These are phyloP conservation scores for Ardeotis arabs DNA, from an alignment of 2,113 vertebrate species.

Conservation along the genomic window DNA sequence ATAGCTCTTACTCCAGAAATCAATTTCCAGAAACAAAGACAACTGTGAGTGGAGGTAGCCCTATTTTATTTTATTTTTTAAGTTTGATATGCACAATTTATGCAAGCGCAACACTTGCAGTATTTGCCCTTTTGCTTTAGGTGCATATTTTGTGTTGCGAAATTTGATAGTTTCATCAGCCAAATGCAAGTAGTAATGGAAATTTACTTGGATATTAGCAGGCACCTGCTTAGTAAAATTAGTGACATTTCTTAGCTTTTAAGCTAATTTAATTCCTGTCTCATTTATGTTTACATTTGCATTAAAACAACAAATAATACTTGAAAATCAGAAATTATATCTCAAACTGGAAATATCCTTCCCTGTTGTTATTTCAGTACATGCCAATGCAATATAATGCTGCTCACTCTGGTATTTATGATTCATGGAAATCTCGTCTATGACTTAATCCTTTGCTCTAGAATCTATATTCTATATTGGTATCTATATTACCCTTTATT, in stretches of 20 bases:
- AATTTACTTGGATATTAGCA: not conserved
- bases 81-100: not conserved
- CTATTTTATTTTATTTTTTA: not conserved
- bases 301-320: conserved; percentile 43
- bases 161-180: not conserved
- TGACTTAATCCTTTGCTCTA: not conserved
- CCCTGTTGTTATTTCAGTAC: not conserved
- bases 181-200: not conserved
- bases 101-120: not conserved
- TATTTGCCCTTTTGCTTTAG: not conserved
- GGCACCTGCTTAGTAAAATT: not conserved
- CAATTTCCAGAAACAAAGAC: conserved; percentile 21
- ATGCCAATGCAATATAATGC: not conserved
- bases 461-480: not conserved
- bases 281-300: conserved; percentile 9
- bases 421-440: not conserved
- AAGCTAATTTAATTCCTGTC: not conserved
- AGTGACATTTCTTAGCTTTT: conserved; percentile 1
- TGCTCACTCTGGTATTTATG: not conserved
- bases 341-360: not conserved
- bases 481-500: not conserved
- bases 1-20: conserved; percentile 6
- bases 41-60: not conserved
- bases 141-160: not conserved
- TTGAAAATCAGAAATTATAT: conserved; percentile 12